phyloP scores from a whole-genome alignment of 30 jellyfish, hydroid and myxozoan species.

The Aurelia coerulea region DNA sequence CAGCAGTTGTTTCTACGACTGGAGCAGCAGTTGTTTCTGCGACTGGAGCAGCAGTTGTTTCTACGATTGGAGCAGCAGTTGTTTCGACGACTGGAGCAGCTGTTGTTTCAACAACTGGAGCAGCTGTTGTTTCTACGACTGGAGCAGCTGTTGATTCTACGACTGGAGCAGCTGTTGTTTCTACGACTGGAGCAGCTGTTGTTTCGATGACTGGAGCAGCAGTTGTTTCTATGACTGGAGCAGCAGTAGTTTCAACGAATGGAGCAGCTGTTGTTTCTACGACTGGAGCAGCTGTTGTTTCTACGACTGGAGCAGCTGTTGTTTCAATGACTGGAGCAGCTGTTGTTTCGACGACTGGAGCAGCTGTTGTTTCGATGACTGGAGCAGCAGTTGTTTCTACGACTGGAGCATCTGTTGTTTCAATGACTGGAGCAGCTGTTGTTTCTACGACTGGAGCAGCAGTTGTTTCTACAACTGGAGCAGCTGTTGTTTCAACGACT shows the following conservation, averaged over 20 bases:
- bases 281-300: conserved; percentile 18
- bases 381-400: too few species aligned
- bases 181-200: conserved; percentile 12
- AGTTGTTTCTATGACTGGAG: background rate
- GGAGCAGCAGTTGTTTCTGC: too few species aligned
- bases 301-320: too few species aligned
- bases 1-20: too few species aligned
- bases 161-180: conserved; percentile 53
- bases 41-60: too few species aligned
- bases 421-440: conserved; percentile 18
- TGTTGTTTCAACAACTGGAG: too few species aligned
- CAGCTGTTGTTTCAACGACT: background rate
- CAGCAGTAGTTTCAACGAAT: conserved; percentile 31
- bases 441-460: conserved; percentile 20
- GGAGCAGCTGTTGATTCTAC: conserved; percentile 52
- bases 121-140: background rate
- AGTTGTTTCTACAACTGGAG: conserved; percentile 18
- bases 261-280: conserved; percentile 24
- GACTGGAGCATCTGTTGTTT: conserved; percentile 5
- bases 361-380: too few species aligned
- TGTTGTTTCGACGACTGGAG: too few species aligned
- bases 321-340: too few species aligned
- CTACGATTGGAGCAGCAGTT: too few species aligned
- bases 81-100: too few species aligned
- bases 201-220: conserved; percentile 12